phyloP scores from a whole-genome alignment of 2,888 invertebrate genomes.

The Eilema depressum region DNA sequence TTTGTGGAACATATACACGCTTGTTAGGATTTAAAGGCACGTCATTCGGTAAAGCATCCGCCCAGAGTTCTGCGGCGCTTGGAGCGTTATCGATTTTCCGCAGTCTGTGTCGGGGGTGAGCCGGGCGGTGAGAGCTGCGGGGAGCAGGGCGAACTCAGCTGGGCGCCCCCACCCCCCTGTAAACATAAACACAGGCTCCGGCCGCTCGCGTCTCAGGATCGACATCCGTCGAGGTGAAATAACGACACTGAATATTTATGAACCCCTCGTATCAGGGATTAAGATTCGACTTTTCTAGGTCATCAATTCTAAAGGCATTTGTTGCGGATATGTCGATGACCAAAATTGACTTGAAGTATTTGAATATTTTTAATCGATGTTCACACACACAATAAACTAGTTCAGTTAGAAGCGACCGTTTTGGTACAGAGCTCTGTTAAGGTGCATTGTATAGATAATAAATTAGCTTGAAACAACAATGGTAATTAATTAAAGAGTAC shows the following conservation, averaged over 20 bases:
- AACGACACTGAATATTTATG: slow-evolving; percentile 85
- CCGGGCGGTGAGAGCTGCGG: slow-evolving; percentile 39
- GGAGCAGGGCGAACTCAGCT: slow-evolving; percentile 72
- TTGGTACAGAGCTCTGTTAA: slow-evolving; percentile 24
- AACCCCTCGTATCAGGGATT: slow-evolving; percentile 79
- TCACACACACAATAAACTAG: slow-evolving; percentile 28
- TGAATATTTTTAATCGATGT: background rate
- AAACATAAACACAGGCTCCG: slow-evolving; percentile 83
- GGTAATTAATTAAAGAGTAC: slow-evolving; percentile 42
- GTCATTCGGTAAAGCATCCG: slow-evolving; percentile 62
- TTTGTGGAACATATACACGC: slow-evolving; percentile 39
- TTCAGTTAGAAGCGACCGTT: slow-evolving; percentile 37
- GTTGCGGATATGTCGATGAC: slow-evolving; percentile 50
- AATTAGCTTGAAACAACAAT: slow-evolving; percentile 42
- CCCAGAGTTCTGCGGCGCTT: slow-evolving; percentile 71
- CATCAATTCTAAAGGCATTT: slow-evolving; percentile 71
- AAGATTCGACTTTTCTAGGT: slow-evolving; percentile 82
- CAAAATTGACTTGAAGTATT: slow-evolving; percentile 10
- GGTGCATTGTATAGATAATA: slow-evolving; percentile 40
- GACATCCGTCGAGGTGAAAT: slow-evolving; percentile 83
- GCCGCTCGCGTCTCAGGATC: slow-evolving; percentile 67
- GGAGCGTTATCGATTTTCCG: slow-evolving; percentile 83
- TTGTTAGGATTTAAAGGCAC: slow-evolving; percentile 62
- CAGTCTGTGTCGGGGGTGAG: slow-evolving; percentile 60
- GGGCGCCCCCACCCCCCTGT: slow-evolving; percentile 72